Conservation (phyloP, 2,113 vertebrate genomes). For the Syngnathus scovelli region DNA sequence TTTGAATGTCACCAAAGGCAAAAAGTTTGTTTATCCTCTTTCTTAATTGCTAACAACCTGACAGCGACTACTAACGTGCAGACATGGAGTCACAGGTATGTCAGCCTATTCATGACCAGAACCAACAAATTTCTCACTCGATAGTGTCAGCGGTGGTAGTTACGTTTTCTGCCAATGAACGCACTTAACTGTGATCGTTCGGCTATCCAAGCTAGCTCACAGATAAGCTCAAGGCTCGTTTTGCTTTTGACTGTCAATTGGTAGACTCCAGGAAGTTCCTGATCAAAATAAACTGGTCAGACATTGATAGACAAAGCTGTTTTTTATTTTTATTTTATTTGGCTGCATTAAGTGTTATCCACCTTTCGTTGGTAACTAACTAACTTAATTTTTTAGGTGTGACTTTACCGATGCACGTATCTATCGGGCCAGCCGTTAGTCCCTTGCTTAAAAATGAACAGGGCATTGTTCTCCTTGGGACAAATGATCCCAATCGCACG, state of each 20-base stretch:
- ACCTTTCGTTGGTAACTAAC: background rate
- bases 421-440: background rate
- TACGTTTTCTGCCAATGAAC: background rate
- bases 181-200: background rate
- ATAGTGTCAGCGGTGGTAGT: background rate
- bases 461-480: constrained; percentile 31
- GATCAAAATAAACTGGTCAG: background rate
- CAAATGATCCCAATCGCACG: constrained; percentile 22
- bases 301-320: background rate
- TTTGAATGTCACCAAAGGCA: background rate
- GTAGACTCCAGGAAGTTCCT: constrained; percentile 45
- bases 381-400: background rate
- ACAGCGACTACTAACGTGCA: background rate
- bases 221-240: background rate
- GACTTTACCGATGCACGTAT: background rate
- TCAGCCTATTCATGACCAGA: background rate
- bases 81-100: constrained; percentile 52
- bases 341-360: background rate
- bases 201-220: constrained; percentile 35
- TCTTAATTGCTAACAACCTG: background rate
- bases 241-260: background rate
- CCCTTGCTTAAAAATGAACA: constrained; percentile 32
- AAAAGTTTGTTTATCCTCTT: background rate
- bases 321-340: background rate
- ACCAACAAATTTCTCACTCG: background rate